Percentiles rank a stretch among this genome's conserved stretches.
Conservation (phyloP, 2,888 invertebrate species). For the Ceratothoa steindachneri region DNA sequence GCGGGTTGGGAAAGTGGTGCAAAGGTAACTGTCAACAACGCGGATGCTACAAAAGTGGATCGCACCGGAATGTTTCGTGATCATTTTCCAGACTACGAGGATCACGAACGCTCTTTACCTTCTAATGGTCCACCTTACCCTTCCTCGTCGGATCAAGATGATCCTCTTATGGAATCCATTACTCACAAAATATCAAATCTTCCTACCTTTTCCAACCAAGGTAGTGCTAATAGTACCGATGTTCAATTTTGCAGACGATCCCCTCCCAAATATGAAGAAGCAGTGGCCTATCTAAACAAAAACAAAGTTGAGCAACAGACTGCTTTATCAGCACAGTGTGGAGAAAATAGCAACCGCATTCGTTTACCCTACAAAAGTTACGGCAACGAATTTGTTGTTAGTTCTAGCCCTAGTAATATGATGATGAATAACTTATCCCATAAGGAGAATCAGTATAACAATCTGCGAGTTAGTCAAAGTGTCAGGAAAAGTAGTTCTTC, state of each 20-base stretch:
- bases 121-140: background rate
- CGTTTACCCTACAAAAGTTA: background rate
- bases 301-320: background rate
- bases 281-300: background rate
- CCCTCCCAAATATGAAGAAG: slow-evolving; percentile 5
- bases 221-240: background rate
- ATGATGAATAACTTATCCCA: background rate
- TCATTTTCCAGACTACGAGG: background rate
- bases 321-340: background rate
- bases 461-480: background rate
- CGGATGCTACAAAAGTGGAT: background rate
- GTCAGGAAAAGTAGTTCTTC: background rate
- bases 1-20: background rate
- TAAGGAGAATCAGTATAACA: background rate
- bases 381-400: background rate
- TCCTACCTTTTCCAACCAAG: background rate
- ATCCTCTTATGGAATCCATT: background rate
- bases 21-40: background rate
- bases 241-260: background rate
- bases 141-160: background rate
- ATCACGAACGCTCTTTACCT: background rate
- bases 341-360: background rate
- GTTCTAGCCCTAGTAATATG: background rate
- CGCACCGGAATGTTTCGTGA: no score
- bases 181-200: background rate